Percentiles rank a stretch among this genome's conserved stretches.
These are phyloP conservation scores for Neoarius graeffei DNA, from an alignment of 2,113 vertebrate species.

Conservation along the genomic window DNA sequence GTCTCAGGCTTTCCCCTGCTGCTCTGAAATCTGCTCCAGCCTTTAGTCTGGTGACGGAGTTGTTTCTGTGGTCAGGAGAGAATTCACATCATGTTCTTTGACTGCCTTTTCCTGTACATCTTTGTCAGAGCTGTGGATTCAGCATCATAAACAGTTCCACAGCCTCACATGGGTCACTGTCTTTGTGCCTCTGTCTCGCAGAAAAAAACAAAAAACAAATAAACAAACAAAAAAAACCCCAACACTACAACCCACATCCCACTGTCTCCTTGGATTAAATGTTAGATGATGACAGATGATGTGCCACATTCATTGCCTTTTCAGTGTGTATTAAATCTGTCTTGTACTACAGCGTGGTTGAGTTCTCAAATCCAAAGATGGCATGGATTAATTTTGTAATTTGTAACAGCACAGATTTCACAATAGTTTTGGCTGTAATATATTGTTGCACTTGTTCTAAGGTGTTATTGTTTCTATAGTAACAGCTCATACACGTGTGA, in stretches of 20 bases:
- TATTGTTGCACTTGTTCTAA: too few relatives aligned
- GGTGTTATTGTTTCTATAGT: background rate
- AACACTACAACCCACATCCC: background rate
- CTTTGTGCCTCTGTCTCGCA: background rate
- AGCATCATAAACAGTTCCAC: constrained; percentile 28
- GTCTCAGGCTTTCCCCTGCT: background rate
- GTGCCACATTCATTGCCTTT: too few relatives aligned
- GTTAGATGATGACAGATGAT: background rate
- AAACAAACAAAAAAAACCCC: too few relatives aligned
- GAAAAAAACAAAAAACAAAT: background rate
- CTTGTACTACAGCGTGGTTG: background rate
- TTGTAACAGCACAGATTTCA: background rate
- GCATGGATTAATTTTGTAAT: background rate
- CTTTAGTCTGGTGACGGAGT: constrained; percentile 12
- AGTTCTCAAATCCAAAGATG: background rate
- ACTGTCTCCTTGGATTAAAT: background rate
- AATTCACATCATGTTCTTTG: background rate
- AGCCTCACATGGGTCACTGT: constrained; percentile 20
- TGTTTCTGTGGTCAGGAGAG: background rate
- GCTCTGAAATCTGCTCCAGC: constrained; percentile 12
- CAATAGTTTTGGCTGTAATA: background rate
- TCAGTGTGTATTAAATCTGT: background rate
- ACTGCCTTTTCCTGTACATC: background rate
- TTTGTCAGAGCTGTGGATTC: constrained; percentile 24
- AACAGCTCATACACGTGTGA: background rate